Base-by-base conservation (phyloP, 2,797 vertebrate species). In the Esox masquinongy region DNA sequence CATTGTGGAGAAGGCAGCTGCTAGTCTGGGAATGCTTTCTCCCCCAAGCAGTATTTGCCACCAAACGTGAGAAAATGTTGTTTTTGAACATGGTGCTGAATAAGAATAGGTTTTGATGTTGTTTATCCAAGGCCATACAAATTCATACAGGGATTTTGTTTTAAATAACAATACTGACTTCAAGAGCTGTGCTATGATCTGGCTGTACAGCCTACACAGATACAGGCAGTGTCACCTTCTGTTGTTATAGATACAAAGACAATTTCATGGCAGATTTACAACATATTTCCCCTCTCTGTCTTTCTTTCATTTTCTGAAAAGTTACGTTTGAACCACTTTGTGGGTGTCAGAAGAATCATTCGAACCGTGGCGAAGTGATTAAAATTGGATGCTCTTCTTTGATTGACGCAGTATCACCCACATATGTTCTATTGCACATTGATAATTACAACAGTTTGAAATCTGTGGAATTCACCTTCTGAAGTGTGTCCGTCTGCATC, bases 401-500 rank as follows among this genome's bases (percentile, higher is more conserved):
- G 89, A 90, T 81, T 83, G 89, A 85, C 85, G 85, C 87, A 84
- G 84, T 85, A 83, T 90, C 91, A 56, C 39, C 64, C 87, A 83
- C 91, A 91, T 83, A 81, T 93, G 92, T 82, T 78, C 83, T 71
- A 87, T 77, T 82, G 88, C 82, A 83, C 78, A 78, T 80, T 79
- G 82, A 85, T 90, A 92, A 92, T 93, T 91, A 89, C 91, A 85
- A 87, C 89, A 89, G 86, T 89, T 89, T 91, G 85, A 89, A 88
- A 90, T 89, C 89, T 76, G 79, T 81, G 80, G 86, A 88, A 85
- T 84, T 88, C 15, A 67, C 51, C 84, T 83, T 93, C 92, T 93
- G 92, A 94, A 90, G 89, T 92, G 67, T 50, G 75, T 74, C 83
- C 4, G 77, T 81, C 80, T 79, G 78, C 72, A 0, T 82, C 71